These are phyloP conservation scores for Tenualosa thibaudeaui DNA, from an alignment of 2,797 vertebrate genomes.

Conservation along the genomic window DNA sequence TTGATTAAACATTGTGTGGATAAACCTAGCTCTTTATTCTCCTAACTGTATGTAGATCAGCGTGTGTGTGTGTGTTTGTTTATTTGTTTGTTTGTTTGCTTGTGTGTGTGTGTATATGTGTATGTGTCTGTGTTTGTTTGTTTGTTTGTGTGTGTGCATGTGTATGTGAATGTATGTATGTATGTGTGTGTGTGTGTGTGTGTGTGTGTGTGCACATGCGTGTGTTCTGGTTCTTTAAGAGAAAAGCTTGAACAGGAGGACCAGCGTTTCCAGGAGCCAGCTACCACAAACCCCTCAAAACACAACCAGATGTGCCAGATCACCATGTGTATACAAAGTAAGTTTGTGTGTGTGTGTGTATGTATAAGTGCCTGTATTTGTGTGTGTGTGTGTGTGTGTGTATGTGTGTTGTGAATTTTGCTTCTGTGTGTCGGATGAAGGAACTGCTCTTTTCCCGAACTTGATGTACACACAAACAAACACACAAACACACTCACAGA, in stretches of 20 bases:
- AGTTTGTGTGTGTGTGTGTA: conserved; percentile 33
- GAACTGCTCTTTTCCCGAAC: not conserved
- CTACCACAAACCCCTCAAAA: conserved; percentile 67
- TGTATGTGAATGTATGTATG: not conserved
- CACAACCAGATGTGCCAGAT: conserved; percentile 72
- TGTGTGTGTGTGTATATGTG: not conserved
- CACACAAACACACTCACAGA: not conserved
- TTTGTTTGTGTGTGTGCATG: not conserved
- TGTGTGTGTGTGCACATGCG: conserved; percentile 27
- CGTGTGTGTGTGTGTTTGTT: not conserved
- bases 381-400: not conserved
- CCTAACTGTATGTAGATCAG: not conserved
- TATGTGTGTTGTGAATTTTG: not conserved
- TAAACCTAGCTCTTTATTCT: not conserved
- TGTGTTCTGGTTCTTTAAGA: conserved; percentile 63
- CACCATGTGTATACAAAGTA: conserved; percentile 29
- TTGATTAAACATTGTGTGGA: not conserved
- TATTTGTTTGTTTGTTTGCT: not conserved
- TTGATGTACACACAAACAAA: not conserved
- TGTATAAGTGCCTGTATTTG: not conserved
- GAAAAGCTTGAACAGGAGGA: conserved; percentile 71
- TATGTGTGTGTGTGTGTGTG: not conserved
- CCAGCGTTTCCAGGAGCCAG: conserved; percentile 66
- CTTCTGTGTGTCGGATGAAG: not conserved
- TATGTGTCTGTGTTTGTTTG: not conserved